phyloP scores from a whole-genome alignment of 2,113 vertebrate species.

The Etia nguti region DNA sequence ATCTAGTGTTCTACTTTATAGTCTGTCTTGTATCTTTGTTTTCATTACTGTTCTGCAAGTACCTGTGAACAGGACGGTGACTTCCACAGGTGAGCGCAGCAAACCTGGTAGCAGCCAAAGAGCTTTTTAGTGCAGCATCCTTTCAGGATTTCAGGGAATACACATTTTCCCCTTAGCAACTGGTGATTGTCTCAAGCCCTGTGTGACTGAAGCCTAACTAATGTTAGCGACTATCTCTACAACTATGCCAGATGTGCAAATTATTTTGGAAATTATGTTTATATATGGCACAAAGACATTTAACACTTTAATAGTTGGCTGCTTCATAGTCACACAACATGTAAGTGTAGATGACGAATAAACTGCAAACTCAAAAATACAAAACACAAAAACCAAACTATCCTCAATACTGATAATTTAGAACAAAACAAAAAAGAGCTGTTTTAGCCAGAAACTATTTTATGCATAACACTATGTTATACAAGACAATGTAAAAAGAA shows the following conservation, averaged over 20 bases:
- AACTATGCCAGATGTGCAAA: rapidly evolving
- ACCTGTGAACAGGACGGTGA: rapidly evolving
- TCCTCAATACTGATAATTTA: not conserved
- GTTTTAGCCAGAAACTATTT: not conserved
- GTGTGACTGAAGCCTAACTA: not conserved
- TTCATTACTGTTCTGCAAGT: rapidly evolving
- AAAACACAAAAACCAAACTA: not conserved
- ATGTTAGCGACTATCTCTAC: rapidly evolving
- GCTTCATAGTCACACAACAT: rapidly evolving
- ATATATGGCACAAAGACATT: not conserved
- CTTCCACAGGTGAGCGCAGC: not conserved
- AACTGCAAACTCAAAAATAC: not conserved
- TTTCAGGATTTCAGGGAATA: no score
- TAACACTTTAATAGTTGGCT: not conserved
- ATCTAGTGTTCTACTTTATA: rapidly evolving
- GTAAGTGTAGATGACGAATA: rapidly evolving
- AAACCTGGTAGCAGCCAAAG: not conserved
- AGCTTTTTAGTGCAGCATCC: not conserved
- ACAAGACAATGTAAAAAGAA: rapidly evolving
- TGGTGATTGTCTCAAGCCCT: not conserved
- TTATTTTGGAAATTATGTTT: rapidly evolving
- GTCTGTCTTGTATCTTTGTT: not conserved
- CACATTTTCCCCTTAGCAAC: not conserved
- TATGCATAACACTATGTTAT: not conserved
- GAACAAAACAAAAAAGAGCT: not conserved